A percentile compares a stretch with the other conserved stretches of the same genome.
phyloP scores from a whole-genome alignment of 2,113 vertebrate species.

The Taurulus bubalis region DNA sequence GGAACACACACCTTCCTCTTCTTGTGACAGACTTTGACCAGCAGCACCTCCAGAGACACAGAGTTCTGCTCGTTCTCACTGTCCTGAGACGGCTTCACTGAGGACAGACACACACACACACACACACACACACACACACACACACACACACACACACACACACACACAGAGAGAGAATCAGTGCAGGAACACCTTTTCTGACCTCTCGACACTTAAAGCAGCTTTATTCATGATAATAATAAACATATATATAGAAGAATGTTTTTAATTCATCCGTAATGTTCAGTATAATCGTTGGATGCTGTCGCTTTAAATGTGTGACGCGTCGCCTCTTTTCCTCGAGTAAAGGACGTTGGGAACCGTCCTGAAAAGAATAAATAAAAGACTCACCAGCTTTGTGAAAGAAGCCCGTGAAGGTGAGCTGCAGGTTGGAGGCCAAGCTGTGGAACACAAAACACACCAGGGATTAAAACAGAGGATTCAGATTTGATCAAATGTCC shows the following conservation, averaged over 20 bases:
- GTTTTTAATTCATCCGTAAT: neutral
- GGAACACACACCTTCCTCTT: conserved; percentile 92
- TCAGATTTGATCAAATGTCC: neutral
- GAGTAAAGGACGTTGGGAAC: neutral
- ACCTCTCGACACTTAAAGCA: neutral
- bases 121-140: too few species aligned
- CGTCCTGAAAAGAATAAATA: neutral
- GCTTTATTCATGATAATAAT: neutral
- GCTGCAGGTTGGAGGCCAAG: conserved; percentile 94
- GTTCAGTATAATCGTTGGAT: too few species aligned
- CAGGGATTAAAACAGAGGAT: neutral
- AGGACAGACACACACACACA: conserved; percentile 1
- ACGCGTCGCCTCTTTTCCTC: neutral
- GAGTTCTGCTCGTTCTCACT: conserved; percentile 98
- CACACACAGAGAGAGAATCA: neutral
- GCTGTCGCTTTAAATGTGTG: too few species aligned
- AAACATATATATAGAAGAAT: too few species aligned
- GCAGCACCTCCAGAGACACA: conserved; percentile 96
- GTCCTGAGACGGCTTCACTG: conserved; percentile 96
- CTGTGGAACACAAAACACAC: conserved; percentile 73
- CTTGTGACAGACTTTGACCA: conserved; percentile 99
- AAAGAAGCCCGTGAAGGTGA: conserved; percentile 99
- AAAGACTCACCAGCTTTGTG: conserved; percentile 90
- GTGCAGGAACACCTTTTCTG: too few species aligned
- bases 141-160: neutral